phyloP scores from a whole-genome alignment of 1,140 invertebrate species.

The Panagrolaimus sp. region DNA sequence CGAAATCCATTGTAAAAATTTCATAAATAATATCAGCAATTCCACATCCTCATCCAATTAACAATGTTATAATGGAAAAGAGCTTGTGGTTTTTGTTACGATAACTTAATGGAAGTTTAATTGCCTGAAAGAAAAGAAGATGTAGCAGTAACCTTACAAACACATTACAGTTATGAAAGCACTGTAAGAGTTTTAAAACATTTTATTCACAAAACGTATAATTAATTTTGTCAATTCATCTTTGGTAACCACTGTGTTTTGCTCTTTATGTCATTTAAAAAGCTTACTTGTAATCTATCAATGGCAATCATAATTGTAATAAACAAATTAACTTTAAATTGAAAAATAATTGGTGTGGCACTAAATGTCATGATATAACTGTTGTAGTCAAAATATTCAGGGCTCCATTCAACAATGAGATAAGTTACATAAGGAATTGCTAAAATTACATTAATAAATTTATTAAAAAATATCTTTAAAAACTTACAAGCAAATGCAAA shows the following conservation, averaged over 20 bases:
- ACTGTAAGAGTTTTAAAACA: too few species aligned
- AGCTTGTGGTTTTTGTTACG: slow-evolving; percentile 31
- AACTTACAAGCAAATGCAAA: slow-evolving; percentile 17
- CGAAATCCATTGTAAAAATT: slow-evolving; percentile 20
- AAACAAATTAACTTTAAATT: slow-evolving; percentile 40
- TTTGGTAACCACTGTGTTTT: too few species aligned
- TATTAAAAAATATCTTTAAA: not conserved
- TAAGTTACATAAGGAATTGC: slow-evolving; percentile 32
- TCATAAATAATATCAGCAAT: slow-evolving; percentile 32
- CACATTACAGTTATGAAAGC: too few species aligned
- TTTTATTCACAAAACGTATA: too few species aligned
- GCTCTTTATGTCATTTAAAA: too few species aligned
- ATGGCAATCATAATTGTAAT: slow-evolving; percentile 28
- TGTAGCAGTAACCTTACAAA: not conserved
- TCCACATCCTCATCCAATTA: slow-evolving; percentile 23
- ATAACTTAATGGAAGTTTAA: slow-evolving; percentile 25
- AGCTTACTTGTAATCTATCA: slow-evolving; percentile 28
- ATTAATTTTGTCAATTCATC: too few species aligned
- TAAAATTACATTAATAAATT: slow-evolving; percentile 9
- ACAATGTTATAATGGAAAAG: slow-evolving; percentile 22
- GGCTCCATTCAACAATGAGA: slow-evolving; percentile 28
- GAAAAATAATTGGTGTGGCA: slow-evolving; percentile 25
- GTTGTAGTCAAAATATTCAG: slow-evolving; percentile 31
- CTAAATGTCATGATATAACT: slow-evolving; percentile 30
- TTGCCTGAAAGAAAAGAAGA: slow-evolving; percentile 22